Evolutionary conservation across 2,113 vertebrate genomes (phyloP), one percentile per base, ranked within the genome.

Genomic region (Plecturocebus donacophilus): DNA sequence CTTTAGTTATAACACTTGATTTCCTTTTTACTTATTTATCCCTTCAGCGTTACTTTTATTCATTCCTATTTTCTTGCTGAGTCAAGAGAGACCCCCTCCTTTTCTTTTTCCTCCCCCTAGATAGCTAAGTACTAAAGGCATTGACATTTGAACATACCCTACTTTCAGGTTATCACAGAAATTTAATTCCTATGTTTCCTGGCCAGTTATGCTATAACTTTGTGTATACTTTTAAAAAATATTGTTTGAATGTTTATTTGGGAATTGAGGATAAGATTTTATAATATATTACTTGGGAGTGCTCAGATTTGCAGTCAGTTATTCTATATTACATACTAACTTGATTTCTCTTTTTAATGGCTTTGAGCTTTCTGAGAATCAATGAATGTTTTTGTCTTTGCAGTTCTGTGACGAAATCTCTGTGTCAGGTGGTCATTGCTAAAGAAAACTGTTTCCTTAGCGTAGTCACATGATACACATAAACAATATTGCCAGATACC

Each of bases 401-500:
- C 2, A 9, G 1, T 38, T 0, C 8, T 19, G 3, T 9, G 3
- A 52, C 90, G 64, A 47, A 92, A 45, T 90, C 49, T 95, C 21
- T 47, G 20, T n/a, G 6, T 77, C 45, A 58, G 71, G 27, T 70
- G 30, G 23, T 42, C 71, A 16, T 70, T 13, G 77, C 32, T 42
- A 32, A 58, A 56, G 52, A 77, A 17, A 94, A 91, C 95, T 8
- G 27, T 88, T 95, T 92, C 82, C 42, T 2, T 52, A 5, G 0
- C 85, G 87, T 94, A 30, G 91, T 95, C 87, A 70, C 10, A 52
- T 79, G 70, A 2, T 64, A 21, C 16, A 0, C 49, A n/a, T 77
- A 91, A 97, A 95, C 30, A 95, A n/a, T 45, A 56, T 27, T 35
- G 2, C 5, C 85, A 94, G 87, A 88, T 54, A 73, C 56, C 66